phyloP scores from a whole-genome alignment of 2,888 invertebrate genomes.

The Exocentrus adspersus region DNA sequence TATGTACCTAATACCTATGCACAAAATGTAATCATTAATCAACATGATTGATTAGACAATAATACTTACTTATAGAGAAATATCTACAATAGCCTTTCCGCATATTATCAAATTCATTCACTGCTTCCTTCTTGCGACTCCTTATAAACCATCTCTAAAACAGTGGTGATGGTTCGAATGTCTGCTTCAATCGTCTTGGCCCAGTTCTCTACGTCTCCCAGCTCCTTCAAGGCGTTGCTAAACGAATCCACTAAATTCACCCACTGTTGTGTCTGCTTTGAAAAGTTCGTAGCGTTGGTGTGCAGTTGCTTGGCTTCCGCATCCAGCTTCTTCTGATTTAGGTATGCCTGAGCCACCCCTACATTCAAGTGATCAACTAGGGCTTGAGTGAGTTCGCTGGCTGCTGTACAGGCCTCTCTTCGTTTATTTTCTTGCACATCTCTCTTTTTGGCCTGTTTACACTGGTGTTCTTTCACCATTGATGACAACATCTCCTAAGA shows the following conservation, averaged over 20 bases:
- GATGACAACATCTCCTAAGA: constrained; percentile 85
- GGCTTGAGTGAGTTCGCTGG: constrained; percentile 91
- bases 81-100: no score
- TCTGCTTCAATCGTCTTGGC: constrained; percentile 96
- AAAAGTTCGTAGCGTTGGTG: constrained; percentile 91
- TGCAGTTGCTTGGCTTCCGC: constrained; percentile 97
- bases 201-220: constrained; percentile 99
- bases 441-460: constrained; percentile 80
- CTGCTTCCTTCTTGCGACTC: constrained; percentile 46
- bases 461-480: constrained; percentile 88
- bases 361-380: constrained; percentile 97
- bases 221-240: constrained; percentile 89
- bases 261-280: constrained; percentile 98
- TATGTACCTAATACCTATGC: no score
- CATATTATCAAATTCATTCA: no score
- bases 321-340: constrained; percentile 97
- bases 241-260: constrained; percentile 89
- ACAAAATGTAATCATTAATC: no score
- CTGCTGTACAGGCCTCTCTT: constrained; percentile 92
- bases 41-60: no score
- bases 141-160: constrained; percentile 87
- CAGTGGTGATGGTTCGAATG: constrained; percentile 90
- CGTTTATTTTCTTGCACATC: constrained; percentile 91
- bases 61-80: no score
- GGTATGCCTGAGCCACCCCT: constrained; percentile 97